phyloP scores from a whole-genome alignment of 2,797 vertebrate species.

The Xenentodon cancila region DNA sequence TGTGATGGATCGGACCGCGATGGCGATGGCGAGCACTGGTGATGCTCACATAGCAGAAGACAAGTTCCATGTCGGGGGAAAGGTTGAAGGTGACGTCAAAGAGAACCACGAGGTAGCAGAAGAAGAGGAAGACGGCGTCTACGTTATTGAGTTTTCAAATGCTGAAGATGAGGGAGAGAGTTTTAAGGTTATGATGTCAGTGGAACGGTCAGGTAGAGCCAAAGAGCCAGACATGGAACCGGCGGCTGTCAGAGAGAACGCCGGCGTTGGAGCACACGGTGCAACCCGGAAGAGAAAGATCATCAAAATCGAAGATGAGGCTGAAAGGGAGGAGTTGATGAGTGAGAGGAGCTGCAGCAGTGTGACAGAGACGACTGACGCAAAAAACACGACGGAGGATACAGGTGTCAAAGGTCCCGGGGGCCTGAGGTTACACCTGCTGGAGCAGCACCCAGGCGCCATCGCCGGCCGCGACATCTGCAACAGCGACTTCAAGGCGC shows the following conservation, averaged over 20 bases:
- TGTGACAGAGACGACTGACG: too few species aligned
- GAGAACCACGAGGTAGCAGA: too few species aligned
- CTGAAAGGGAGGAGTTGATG: slow-evolving; percentile 11
- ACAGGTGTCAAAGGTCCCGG: slow-evolving; percentile 15
- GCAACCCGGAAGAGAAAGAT: not conserved
- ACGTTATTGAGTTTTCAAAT: slow-evolving; percentile 59
- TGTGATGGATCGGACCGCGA: too few species aligned
- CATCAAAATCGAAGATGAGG: not conserved
- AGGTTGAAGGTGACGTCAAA: too few species aligned
- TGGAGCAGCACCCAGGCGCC: slow-evolving; percentile 49
- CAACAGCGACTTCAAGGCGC: slow-evolving; percentile 38
- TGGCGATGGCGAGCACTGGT: too few species aligned
- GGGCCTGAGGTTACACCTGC: slow-evolving; percentile 57
- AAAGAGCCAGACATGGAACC: slow-evolving; percentile 1
- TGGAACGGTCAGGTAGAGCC: slow-evolving; percentile 37
- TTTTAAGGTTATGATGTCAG: slow-evolving; percentile 55
- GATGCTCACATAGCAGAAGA: too few species aligned
- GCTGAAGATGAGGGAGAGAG: slow-evolving; percentile 58
- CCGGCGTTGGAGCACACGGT: rapidly evolving
- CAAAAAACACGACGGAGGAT: not conserved
- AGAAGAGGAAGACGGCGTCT: slow-evolving; percentile 54
- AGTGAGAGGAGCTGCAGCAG: too few species aligned
- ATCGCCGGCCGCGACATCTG: slow-evolving; percentile 56
- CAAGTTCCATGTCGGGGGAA: too few species aligned
- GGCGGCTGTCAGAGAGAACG: not conserved